Evolutionary conservation across 2,113 vertebrate genomes (phyloP).

Genomic region (Orycteropus afer): DNA sequence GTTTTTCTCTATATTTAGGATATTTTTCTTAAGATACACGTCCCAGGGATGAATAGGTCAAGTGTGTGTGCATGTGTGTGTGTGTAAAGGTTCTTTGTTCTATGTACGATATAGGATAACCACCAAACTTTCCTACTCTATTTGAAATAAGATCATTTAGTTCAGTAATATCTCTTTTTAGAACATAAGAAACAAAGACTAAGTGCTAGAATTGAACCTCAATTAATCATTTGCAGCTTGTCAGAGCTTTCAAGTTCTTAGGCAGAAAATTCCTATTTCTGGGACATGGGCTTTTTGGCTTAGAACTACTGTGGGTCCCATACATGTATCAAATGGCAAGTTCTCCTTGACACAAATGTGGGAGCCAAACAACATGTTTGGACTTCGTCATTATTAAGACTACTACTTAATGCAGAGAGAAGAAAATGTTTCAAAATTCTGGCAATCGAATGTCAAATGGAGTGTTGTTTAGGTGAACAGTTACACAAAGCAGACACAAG

Average conservation of each 20-base stretch:
- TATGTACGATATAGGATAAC: background rate
- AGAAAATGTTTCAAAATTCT: conserved; percentile 35
- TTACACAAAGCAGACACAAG: background rate
- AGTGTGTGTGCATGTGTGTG: background rate
- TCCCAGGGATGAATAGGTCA: background rate
- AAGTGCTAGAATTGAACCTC: background rate
- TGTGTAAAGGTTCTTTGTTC: background rate
- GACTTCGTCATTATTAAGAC: background rate
- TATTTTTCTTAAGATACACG: conserved; percentile 27
- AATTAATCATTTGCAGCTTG: conserved; percentile 7
- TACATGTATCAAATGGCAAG: background rate
- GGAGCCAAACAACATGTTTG: background rate
- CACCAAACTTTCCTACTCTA: conserved; percentile 1
- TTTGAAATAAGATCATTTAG: conserved; percentile 12
- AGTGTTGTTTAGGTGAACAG: background rate
- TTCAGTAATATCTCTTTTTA: conserved; percentile 52
- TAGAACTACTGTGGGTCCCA: background rate
- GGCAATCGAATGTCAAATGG: conserved; percentile 11
- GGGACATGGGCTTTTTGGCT: background rate
- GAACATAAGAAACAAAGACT: conserved; percentile 51
- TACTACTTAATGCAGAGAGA: background rate
- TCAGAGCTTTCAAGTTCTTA: background rate
- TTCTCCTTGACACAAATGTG: background rate
- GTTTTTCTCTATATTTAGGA: conserved; percentile 33
- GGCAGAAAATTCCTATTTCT: background rate